Conservation (phyloP, 1,140 invertebrate genomes). For the Tetramorium alpestre region DNA sequence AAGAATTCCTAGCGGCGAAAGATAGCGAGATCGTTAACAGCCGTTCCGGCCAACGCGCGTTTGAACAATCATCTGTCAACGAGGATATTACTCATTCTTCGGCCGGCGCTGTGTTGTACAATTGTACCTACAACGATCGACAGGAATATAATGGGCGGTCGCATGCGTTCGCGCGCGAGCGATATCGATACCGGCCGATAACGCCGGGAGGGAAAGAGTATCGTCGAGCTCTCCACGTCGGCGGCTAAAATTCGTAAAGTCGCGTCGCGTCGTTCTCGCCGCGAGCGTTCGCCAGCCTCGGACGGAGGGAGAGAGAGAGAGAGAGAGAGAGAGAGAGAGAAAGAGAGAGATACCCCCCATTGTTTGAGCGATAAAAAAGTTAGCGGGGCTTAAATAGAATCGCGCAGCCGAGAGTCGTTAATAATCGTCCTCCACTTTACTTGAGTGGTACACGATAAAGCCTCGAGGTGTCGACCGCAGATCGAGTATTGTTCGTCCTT, state of each 20-base stretch:
- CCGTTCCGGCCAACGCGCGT: background rate
- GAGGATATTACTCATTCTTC: constrained; percentile 29
- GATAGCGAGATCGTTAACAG: background rate
- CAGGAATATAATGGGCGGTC: constrained; percentile 9
- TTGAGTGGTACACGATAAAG: constrained; percentile 67
- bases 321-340: background rate
- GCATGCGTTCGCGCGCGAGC: background rate
- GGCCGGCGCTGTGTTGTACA: background rate
- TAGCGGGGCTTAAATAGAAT: constrained; percentile 63
- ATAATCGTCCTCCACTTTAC: constrained; percentile 72
- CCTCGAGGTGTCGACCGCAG: constrained; percentile 71
- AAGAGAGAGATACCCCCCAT: background rate
- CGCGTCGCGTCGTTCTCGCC: background rate
- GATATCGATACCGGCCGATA: constrained; percentile 8
- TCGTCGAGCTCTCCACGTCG: background rate
- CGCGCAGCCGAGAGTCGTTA: constrained; percentile 63
- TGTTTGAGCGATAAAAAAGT: constrained; percentile 54
- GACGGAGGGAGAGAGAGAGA: background rate
- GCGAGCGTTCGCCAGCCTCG: background rate
- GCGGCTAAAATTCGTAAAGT: constrained; percentile 35
- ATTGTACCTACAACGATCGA: constrained; percentile 15
- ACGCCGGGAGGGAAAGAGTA: background rate
- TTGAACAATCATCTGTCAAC: constrained; percentile 5
- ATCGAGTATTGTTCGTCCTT: constrained; percentile 73
- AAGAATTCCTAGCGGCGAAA: background rate